phyloP scores from a whole-genome alignment of 2,888 invertebrate species.

The Schizotus pectinicornis region DNA sequence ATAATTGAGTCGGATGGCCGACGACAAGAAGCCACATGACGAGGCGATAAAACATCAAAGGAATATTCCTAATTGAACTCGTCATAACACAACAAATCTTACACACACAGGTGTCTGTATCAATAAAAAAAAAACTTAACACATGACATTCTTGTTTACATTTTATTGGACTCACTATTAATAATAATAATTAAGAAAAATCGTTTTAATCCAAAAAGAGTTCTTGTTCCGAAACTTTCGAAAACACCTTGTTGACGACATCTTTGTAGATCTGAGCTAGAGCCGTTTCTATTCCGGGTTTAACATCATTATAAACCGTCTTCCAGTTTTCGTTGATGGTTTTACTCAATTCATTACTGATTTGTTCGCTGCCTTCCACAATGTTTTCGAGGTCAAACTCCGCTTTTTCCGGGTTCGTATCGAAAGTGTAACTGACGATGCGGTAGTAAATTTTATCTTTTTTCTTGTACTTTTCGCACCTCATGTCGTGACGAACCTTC shows the following conservation, averaged over 20 bases:
- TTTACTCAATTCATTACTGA: constrained; percentile 37
- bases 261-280: constrained; percentile 33
- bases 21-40: no score
- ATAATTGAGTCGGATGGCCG: no score
- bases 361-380: constrained; percentile 41
- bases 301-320: constrained; percentile 40
- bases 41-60: no score
- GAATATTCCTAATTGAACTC: no score
- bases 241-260: constrained; percentile 36
- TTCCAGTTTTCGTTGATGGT: constrained; percentile 42
- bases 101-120: no score
- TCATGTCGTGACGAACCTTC: constrained; percentile 29
- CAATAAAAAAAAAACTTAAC: no score
- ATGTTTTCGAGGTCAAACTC: constrained; percentile 38
- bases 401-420: constrained; percentile 63
- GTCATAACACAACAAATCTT: no score
- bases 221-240: constrained; percentile 41
- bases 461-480: constrained; percentile 39
- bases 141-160: no score
- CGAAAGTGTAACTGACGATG: constrained; percentile 54
- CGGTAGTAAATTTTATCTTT: constrained; percentile 38
- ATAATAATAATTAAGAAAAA: no score
- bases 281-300: constrained; percentile 35
- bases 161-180: no score
- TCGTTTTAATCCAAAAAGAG: constrained; percentile 32